Conservation (phyloP, 2,888 invertebrate genomes). For the Congeria kusceri region DNA sequence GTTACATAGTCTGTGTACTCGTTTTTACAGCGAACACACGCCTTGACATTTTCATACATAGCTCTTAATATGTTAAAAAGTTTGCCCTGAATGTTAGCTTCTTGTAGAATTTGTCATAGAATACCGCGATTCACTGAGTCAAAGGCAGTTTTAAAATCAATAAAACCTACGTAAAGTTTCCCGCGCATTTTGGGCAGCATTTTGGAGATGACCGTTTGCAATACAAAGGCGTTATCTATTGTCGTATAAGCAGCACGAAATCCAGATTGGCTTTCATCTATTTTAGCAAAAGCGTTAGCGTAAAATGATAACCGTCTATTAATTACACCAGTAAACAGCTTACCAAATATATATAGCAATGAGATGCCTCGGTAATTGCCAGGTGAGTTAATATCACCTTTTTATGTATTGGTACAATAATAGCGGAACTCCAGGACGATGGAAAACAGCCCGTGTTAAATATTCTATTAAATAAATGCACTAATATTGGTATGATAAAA, state of each 20-base stretch:
- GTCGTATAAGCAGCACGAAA: not conserved
- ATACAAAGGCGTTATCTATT: not conserved
- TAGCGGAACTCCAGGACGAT: not conserved
- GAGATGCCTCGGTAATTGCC: slow-evolving; percentile 6
- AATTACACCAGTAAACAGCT: not conserved
- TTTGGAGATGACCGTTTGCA: slow-evolving; percentile 1
- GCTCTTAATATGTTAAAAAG: not conserved
- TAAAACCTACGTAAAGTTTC: slow-evolving; percentile 7
- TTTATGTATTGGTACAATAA: slow-evolving; percentile 5
- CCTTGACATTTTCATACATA: slow-evolving; percentile 2
- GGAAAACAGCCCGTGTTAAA: not conserved
- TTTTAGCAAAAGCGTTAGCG: slow-evolving; percentile 5
- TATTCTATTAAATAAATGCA: slow-evolving; percentile 10
- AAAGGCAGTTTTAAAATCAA: not conserved
- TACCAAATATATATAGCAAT: slow-evolving; percentile 12
- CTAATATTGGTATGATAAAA: too few species aligned
- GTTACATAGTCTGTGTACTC: too few species aligned
- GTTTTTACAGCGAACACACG: not conserved
- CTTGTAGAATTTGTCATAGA: too few species aligned
- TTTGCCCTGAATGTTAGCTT: too few species aligned
- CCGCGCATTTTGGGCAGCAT: not conserved
- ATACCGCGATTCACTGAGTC: too few species aligned
- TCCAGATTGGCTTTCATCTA: slow-evolving; percentile 6
- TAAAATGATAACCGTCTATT: not conserved
- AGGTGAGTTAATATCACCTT: not conserved